Conservation (phyloP, 2,113 vertebrate genomes). For the Dermatemys mawii region DNA sequence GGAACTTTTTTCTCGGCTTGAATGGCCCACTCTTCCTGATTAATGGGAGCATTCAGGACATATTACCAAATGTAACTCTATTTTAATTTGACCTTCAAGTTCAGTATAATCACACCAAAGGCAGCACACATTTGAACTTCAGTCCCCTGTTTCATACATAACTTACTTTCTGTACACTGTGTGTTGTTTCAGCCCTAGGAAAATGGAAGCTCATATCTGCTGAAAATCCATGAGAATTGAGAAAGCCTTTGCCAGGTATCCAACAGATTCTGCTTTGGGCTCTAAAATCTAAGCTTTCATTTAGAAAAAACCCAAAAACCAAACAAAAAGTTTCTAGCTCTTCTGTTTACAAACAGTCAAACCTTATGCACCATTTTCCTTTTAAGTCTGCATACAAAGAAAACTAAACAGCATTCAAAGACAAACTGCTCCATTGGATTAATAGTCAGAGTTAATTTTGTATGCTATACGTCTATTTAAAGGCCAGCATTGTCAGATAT, state of each 20-base stretch:
- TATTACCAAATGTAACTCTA: background rate
- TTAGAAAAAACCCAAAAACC: background rate
- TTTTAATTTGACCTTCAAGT: background rate
- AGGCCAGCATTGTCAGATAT: slow-evolving; percentile 35
- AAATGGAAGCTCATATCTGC: background rate
- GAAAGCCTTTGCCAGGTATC: background rate
- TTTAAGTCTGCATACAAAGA: background rate
- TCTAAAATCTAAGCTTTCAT: background rate
- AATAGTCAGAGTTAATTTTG: background rate
- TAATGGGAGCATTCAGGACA: background rate
- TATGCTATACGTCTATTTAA: slow-evolving; percentile 22
- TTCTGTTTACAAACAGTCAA: background rate
- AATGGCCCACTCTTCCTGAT: background rate
- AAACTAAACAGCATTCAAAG: background rate
- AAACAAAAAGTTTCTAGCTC: background rate
- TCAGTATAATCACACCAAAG: background rate
- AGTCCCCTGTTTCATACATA: background rate
- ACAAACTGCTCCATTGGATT: slow-evolving; percentile 1
- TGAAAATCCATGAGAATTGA: background rate
- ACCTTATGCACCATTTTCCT: rapidly evolving
- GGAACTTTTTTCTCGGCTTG: background rate
- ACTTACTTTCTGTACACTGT: background rate
- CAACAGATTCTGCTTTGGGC: background rate
- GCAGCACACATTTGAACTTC: background rate
- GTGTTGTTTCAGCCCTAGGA: background rate